Conservation (phyloP, 1,140 invertebrate genomes). For the Calephelis nemesis region DNA sequence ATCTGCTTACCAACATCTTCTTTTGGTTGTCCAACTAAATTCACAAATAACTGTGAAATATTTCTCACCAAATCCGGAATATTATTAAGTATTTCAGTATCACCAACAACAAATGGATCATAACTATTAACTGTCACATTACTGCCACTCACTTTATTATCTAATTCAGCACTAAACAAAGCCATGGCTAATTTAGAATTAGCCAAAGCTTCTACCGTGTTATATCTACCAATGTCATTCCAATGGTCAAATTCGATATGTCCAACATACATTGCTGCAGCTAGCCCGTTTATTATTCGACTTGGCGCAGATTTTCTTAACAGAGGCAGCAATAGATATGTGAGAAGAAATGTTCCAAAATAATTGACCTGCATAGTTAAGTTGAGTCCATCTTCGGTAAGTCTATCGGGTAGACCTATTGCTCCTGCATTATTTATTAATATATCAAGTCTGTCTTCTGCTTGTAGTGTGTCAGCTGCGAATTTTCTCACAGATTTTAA, state of each 20-base stretch:
- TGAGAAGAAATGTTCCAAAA: conserved; percentile 87
- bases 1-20: conserved; percentile 58
- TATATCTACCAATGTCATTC: conserved; percentile 69
- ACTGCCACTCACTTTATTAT: conserved; percentile 78
- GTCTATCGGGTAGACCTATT: conserved; percentile 64
- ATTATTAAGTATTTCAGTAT: conserved; percentile 56
- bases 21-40: conserved; percentile 55
- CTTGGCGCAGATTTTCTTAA: conserved; percentile 79
- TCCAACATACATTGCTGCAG: conserved; percentile 81
- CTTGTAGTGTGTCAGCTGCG: conserved; percentile 48
- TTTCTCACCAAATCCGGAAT: conserved; percentile 38
- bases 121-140: conserved; percentile 80
- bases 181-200: conserved; percentile 83
- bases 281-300: conserved; percentile 86
- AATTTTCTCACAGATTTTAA: conserved; percentile 64
- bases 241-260: conserved; percentile 83
- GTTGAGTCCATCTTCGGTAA: conserved; percentile 84
- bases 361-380: conserved; percentile 84
- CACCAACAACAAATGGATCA: conserved; percentile 81
- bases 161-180: conserved; percentile 83
- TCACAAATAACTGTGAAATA: conserved; percentile 48
- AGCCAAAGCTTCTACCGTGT: conserved; percentile 77
- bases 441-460: conserved; percentile 81
- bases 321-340: conserved; percentile 83
- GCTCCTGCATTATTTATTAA: conserved; percentile 88